Evolutionary conservation across 2,888 invertebrate genomes (phyloP), one percentile per base, ranked within the genome.

Genomic region (Amphipoea oculea): DNA sequence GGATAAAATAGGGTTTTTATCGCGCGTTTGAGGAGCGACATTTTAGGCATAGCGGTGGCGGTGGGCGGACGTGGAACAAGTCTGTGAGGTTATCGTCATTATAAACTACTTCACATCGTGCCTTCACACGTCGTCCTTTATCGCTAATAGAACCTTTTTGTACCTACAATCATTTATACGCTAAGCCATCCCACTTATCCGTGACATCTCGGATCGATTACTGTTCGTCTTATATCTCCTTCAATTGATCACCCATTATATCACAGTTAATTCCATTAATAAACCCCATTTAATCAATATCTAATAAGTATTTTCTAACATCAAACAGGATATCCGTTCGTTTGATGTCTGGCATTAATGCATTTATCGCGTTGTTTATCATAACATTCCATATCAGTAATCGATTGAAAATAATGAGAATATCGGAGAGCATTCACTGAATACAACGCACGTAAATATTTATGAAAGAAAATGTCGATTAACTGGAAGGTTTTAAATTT

Each of bases 1-100:
- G 88, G 85, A 87, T 89, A 89, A 89, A 88, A 89, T 89, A 86
- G 84, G 83, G 77, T 89, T 90, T 90, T 90, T 91, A 89, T 91
- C 87, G 85, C 71, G 82, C 69, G 78, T 83, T 86, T 86, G 85
- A 78, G 83, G 76, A 84, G 76, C 82, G 87, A 86, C 80, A 88
- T 90, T 89, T 88, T 81, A 85, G 82, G 81, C 82, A 82, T 81
- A 74, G 78, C 36, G 3, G 3, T 36, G 3, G 36, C 73, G 42
- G 79, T 78, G 81, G 84, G 84, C 83, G 83, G 77, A 82, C 81
- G 82, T 77, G 63, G 74, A 73, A 73, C 71, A 70, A 77, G 73
- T 80, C 78, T 75, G 77, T 45, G 71, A 72, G 87, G 90, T 88
- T 90, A 90, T 88, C 85, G 80, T 84, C 77, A 81, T 82, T 89